Evolutionary conservation across 2,888 invertebrate genomes (phyloP).

Genomic region (Drosophila austrosaltans): DNA sequence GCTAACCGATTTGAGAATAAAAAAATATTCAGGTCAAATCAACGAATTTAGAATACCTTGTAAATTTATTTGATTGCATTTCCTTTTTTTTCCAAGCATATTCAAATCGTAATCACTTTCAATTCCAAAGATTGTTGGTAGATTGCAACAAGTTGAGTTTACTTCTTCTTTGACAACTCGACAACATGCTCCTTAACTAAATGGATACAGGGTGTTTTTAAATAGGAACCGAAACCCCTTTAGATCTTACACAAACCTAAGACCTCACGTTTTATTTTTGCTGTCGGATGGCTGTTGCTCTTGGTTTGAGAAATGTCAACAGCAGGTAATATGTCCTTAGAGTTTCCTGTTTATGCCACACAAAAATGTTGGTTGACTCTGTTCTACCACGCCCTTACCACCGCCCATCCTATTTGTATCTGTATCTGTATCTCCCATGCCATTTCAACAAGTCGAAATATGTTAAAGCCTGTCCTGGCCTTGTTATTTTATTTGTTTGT

Average conservation of each 20-base stretch:
- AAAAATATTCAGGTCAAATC: neutral
- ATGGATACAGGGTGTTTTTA: constrained; percentile 16
- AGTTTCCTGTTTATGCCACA: constrained; percentile 54
- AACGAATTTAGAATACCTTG: neutral
- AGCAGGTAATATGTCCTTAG: constrained; percentile 67
- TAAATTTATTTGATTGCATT: neutral
- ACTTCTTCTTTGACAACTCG: neutral
- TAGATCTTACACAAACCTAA: constrained; percentile 50
- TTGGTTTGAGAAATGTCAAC: constrained; percentile 62
- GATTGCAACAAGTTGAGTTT: too few relatives aligned
- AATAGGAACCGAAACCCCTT: constrained; percentile 28
- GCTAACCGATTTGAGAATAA: neutral
- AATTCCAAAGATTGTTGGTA: too few relatives aligned
- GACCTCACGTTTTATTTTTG: constrained; percentile 57
- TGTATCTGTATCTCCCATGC: constrained; percentile 6
- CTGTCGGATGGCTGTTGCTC: constrained; percentile 24
- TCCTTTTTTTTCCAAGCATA: neutral
- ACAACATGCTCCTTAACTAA: neutral
- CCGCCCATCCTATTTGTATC: too few relatives aligned
- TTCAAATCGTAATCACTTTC: neutral
- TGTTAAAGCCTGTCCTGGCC: constrained; percentile 1
- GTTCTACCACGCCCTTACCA: too few relatives aligned
- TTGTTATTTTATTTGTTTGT: constrained; percentile 6
- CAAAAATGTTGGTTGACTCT: constrained; percentile 8
- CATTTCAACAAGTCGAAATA: constrained; percentile 42